Base-by-base conservation (phyloP, 2,888 invertebrate genomes). In the Pristionchus maxplancki region DNA sequence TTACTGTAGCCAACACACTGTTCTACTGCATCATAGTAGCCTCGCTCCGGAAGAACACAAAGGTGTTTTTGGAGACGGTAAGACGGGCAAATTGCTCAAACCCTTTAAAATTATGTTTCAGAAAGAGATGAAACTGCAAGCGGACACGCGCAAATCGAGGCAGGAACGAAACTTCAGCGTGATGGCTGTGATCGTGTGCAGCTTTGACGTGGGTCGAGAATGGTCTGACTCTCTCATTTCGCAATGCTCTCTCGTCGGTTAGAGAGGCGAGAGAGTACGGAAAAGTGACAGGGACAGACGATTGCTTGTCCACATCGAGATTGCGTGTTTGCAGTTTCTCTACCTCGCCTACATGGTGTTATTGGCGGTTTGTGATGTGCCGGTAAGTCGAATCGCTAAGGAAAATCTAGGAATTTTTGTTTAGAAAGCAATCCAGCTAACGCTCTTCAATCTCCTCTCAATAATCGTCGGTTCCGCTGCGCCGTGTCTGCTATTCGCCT, bases 181-280 rank as follows among this genome's bases (percentile, higher is more conserved):
- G 24, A 71, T 71, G 71, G 71, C 71, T 8, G 71, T 71, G 37
- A 71, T 71, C n/a, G 71, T 71, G 34, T 71, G 71, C 24, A 71
- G 71, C 37, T 71, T 71, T 71, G 71, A 71, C 24, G 71, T 71
- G 37, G 37, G 71, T 20, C 11, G n/a, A n/a, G n/a, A n/a, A n/a
- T n/a, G n/a, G n/a, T n/a, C n/a, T n/a, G n/a, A n/a, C n/a, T n/a
- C n/a, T n/a, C n/a, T n/a, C n/a, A n/a, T n/a, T n/a, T n/a, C n/a
- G n/a, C n/a, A n/a, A n/a, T n/a, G n/a, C n/a, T n/a, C n/a, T n/a
- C n/a, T n/a, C n/a, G n/a, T n/a, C n/a, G n/a, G n/a, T n/a, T n/a
- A n/a, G n/a, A n/a, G n/a, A n/a, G n/a, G n/a, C n/a, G n/a, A n/a
- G n/a, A n/a, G n/a, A n/a, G n/a, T n/a, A n/a, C n/a, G n/a, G n/a